Percentiles rank a stretch among this genome's conserved stretches.
phyloP scores from a whole-genome alignment of 2,113 vertebrate species.

The Elephas maximus region DNA sequence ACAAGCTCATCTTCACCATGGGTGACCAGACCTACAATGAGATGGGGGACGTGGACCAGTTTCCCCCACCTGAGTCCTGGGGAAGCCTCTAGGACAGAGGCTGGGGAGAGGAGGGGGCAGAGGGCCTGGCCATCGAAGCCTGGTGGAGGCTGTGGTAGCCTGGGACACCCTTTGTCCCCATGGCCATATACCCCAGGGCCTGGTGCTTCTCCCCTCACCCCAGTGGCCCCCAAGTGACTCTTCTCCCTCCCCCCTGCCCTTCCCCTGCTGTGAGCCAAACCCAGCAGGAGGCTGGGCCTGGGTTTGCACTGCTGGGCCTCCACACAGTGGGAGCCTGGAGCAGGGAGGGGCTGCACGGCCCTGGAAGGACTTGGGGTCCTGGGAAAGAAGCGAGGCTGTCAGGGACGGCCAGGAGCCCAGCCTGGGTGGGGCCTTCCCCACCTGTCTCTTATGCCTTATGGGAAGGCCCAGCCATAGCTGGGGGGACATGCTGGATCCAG shows the following conservation, averaged over 20 bases:
- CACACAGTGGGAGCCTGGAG: neutral
- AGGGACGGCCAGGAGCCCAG: conserved; percentile 30
- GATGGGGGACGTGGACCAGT: conserved; percentile 97
- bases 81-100: conserved; percentile 91
- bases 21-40: conserved; percentile 95
- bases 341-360: neutral
- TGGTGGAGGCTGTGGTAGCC: conserved; percentile 15
- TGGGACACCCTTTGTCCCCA: conserved; percentile 46
- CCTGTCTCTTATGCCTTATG: conserved; percentile 83
- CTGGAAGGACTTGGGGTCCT: conserved; percentile 29
- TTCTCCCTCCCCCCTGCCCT: neutral
- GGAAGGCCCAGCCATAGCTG: conserved; percentile 82
- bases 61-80: conserved; percentile 96
- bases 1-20: conserved; percentile 96
- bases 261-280: conserved; percentile 61
- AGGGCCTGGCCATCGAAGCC: neutral
- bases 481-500: conserved; percentile 61
- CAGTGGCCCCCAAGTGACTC: conserved; percentile 29
- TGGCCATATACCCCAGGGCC: neutral
- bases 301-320: conserved; percentile 6
- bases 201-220: conserved; percentile 79
- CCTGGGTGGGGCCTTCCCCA: conserved; percentile 21
- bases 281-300: conserved; percentile 62
- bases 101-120: conserved; percentile 59
- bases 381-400: neutral